Base-by-base conservation (phyloP, 2,797 vertebrate species). In the Momotus momota region DNA sequence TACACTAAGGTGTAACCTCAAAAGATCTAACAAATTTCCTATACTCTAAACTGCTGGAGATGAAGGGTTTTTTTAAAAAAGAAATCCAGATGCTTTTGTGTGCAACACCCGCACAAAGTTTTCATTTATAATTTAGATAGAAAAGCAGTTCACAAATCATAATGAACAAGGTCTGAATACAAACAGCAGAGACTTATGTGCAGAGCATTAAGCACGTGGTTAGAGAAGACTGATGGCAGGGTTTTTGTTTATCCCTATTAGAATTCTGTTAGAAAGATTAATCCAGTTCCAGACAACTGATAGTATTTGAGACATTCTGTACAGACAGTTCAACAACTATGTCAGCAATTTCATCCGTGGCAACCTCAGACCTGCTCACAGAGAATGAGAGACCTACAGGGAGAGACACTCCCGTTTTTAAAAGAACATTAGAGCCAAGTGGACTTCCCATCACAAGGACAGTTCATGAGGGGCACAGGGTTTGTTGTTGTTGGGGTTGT, bases 11-110 rank as follows among this genome's bases (percentile, higher is more conserved):
- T 94, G 92, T 81, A 62, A 97, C 95, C 92, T 72, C 87, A 94
- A 89, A 94, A 96, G 94, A 89, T 80, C 93, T 79, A 94, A 94
- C 96, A 93, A 93, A 97, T 97, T 96, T 98, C 96, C 98, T 97
- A 78, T 94, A 92, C 97, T 49, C 38, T 61, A 17, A 29, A 81
- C 16, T 40, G 18, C 33, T 8, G 26, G 25, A 29, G 51, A 43
- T 29, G 35, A 72, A 80, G 31, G 7, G 4, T 0, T 2, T 27
- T 66, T 27, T 58, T 58, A 33, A 31, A 14, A 25, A 84, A 81
- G 16, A 71, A 93, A 75, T 12, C n/a, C 73, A 65, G 25, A 58
- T 51, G 75, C 3, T 86, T 84, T 64, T 62, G 55, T 45, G 54
- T 51, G 74, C 55, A 43, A 79, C 22, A 48, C 45, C 72, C 40